phyloP scores from a whole-genome alignment of 64 coral and sea anemone species.

The Orbicella faveolata region DNA sequence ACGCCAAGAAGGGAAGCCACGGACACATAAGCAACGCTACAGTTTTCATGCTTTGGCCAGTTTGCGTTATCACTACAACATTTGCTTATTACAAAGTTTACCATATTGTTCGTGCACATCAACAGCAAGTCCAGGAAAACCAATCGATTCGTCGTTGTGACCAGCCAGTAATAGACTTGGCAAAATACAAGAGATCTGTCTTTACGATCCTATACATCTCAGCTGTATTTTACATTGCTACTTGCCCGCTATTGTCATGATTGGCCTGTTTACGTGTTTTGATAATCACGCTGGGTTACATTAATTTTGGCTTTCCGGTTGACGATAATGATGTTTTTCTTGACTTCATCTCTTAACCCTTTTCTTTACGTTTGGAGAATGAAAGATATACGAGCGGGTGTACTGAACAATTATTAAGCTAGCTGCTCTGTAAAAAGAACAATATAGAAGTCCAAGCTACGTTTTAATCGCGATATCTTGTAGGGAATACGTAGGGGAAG shows the following conservation, averaged over 20 bases:
- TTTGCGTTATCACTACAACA: no score
- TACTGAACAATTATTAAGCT: not conserved
- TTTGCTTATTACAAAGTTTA: conserved; percentile 3
- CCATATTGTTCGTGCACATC: conserved; percentile 8
- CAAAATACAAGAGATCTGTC: not conserved
- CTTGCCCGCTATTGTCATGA: no score
- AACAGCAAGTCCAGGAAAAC: conserved; percentile 3
- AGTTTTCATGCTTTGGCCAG: no score
- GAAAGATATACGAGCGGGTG: not conserved
- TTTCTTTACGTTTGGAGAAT: conserved; percentile 23
- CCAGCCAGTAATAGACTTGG: conserved; percentile 10
- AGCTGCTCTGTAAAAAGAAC: no score
- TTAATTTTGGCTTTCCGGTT: not conserved
- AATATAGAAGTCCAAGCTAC: no score
- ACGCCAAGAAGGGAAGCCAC: not conserved
- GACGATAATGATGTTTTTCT: not conserved
- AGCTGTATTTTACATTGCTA: no score
- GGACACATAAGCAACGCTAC: fast-evolving
- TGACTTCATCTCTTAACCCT: not conserved
- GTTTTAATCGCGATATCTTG: no score
- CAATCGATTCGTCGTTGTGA: not conserved
- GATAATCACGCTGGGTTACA: not conserved
- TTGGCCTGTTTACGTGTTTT: no score
- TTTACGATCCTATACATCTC: not conserved
- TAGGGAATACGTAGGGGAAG: no score